phyloP scores from a whole-genome alignment of 2,797 vertebrate species.

The Mareca strepera region DNA sequence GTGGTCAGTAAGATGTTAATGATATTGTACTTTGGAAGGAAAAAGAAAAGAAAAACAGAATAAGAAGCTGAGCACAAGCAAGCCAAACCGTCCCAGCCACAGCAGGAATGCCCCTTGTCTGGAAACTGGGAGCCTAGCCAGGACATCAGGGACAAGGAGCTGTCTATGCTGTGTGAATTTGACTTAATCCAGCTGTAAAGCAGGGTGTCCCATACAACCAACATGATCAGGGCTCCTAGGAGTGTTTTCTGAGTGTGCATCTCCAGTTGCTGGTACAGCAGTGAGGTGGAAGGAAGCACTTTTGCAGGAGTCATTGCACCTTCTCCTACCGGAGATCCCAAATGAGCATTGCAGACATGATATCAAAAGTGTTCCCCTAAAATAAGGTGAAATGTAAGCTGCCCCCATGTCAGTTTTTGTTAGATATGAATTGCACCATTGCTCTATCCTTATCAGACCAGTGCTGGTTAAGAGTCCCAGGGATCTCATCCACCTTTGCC shows the following conservation, averaged over 20 bases:
- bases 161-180: not conserved
- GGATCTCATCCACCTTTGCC: not conserved
- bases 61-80: not conserved
- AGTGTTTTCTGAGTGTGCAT: not conserved
- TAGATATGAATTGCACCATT: not conserved
- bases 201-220: not conserved
- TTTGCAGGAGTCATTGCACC: not conserved
- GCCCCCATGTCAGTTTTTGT: not conserved
- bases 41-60: not conserved
- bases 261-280: not conserved
- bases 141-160: not conserved
- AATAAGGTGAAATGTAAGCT: not conserved
- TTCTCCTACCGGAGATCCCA: not conserved
- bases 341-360: not conserved
- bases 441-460: not conserved
- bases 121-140: not conserved
- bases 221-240: not conserved
- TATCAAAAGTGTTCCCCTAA: not conserved
- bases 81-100: not conserved
- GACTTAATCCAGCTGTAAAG: not conserved
- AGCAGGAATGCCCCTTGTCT: not conserved
- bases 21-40: not conserved
- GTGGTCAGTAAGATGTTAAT: not conserved
- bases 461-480: not conserved
- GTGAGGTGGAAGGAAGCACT: not conserved